These are phyloP conservation scores for Zosterops borbonicus DNA, from an alignment of 2,113 vertebrate species.

Conservation along the genomic window DNA sequence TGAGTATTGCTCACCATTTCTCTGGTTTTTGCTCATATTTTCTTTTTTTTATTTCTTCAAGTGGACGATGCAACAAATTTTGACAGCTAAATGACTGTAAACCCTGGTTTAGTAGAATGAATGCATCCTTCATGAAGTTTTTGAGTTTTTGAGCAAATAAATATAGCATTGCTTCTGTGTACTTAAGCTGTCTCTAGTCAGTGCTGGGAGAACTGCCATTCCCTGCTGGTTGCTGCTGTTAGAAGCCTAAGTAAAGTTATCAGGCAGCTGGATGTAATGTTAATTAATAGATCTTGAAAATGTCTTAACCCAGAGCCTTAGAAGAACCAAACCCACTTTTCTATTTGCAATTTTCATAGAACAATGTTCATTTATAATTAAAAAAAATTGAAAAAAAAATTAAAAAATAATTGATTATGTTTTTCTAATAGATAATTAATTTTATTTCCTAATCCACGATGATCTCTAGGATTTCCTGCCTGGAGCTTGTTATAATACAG, in stretches of 20 bases:
- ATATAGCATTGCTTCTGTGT: not conserved
- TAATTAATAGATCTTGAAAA: not conserved
- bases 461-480: not conserved
- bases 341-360: not conserved
- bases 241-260: conserved; percentile 18
- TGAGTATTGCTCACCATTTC: rapidly evolving
- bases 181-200: not conserved
- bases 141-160: not conserved
- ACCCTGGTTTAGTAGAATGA: not conserved
- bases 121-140: conserved; percentile 18
- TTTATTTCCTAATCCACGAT: not conserved
- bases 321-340: not conserved
- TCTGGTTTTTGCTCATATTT: not conserved
- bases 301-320: not conserved
- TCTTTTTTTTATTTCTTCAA: not conserved
- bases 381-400: not conserved
- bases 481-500: not conserved
- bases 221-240: not conserved
- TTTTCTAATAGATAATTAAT: not conserved
- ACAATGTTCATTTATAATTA: not conserved
- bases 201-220: conserved; percentile 8
- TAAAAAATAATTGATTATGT: not conserved
- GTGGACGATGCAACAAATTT: not conserved
- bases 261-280: not conserved
- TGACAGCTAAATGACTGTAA: not conserved